phyloP scores from a whole-genome alignment of 2,797 vertebrate species.

The Yasuhikotakia modesta region DNA sequence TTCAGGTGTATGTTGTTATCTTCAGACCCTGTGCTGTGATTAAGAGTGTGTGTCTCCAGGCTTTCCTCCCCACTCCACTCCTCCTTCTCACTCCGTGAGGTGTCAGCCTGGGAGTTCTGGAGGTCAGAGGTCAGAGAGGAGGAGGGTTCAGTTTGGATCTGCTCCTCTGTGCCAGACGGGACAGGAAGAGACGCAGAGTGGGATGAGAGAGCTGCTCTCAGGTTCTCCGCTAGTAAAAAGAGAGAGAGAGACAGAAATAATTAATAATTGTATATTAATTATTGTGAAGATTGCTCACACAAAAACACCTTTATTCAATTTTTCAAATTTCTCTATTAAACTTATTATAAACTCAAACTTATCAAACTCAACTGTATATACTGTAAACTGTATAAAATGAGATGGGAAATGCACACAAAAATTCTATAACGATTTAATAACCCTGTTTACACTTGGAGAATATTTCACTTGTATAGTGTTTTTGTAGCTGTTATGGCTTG shows the following conservation, averaged over 20 bases:
- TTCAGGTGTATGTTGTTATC: conserved; percentile 58
- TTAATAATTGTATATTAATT: too few relatives aligned
- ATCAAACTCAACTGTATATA: too few relatives aligned
- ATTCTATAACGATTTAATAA: too few relatives aligned
- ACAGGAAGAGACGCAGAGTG: conserved; percentile 49
- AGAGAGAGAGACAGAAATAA: conserved; percentile 12
- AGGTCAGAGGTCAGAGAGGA: conserved; percentile 16
- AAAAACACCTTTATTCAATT: too few relatives aligned
- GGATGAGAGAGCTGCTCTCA: conserved; percentile 76
- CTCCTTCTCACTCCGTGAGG: conserved; percentile 35
- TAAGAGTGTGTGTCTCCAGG: conserved; percentile 42
- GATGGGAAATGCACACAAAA: too few relatives aligned
- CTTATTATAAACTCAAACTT: too few relatives aligned
- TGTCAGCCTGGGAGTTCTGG: conserved; percentile 61
- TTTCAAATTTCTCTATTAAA: too few relatives aligned
- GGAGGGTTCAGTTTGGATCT: conserved; percentile 16
- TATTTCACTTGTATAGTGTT: too few relatives aligned
- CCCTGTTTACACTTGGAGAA: too few relatives aligned
- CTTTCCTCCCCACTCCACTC: conserved; percentile 49
- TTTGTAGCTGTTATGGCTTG: too few relatives aligned
- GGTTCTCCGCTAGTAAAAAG: conserved; percentile 86
- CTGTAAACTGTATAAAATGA: too few relatives aligned
- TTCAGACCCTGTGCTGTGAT: conserved; percentile 47
- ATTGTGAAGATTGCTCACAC: background rate
- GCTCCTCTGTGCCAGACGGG: conserved; percentile 44